Percentiles rank a stretch among this genome's conserved stretches.
These are phyloP conservation scores for Pogonophryne albipinna DNA, from an alignment of 2,797 vertebrate species.

Conservation along the genomic window DNA sequence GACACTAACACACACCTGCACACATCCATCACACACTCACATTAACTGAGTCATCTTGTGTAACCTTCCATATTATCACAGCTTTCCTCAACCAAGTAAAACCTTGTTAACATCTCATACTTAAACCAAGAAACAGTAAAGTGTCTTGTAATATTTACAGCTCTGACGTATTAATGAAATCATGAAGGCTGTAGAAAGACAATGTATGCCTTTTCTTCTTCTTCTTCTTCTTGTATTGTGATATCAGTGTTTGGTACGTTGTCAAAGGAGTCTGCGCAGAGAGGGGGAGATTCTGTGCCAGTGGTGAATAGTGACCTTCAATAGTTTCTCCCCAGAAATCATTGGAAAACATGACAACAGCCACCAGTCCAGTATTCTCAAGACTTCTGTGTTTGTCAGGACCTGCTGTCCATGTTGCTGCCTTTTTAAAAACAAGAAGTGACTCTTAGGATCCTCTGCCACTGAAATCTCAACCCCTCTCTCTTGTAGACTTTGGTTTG, in stretches of 20 bases:
- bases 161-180: slow-evolving; percentile 79
- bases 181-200: slow-evolving; percentile 77
- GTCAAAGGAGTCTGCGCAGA: slow-evolving; percentile 50
- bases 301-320: slow-evolving; percentile 16
- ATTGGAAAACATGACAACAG: background rate
- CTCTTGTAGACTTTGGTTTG: slow-evolving; percentile 75
- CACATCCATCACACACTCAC: slow-evolving; percentile 20
- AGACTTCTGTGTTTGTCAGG: background rate
- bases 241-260: slow-evolving; percentile 80
- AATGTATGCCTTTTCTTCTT: slow-evolving; percentile 64
- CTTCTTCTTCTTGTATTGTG: slow-evolving; percentile 73
- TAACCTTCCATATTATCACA: slow-evolving; percentile 53
- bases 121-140: slow-evolving; percentile 69
- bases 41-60: slow-evolving; percentile 15
- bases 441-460: slow-evolving; percentile 43
- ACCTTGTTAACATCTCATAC: slow-evolving; percentile 70
- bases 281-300: slow-evolving; percentile 61
- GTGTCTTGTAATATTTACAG: slow-evolving; percentile 81
- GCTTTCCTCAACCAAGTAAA: slow-evolving; percentile 62
- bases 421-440: slow-evolving; percentile 11
- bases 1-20: background rate
- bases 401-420: slow-evolving; percentile 9
- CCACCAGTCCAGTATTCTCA: background rate
- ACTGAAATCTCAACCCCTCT: slow-evolving; percentile 52
- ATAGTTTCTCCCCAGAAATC: background rate